Evolutionary conservation across 2,797 vertebrate species (phyloP).

Genomic region (Choloepus didactylus): DNA sequence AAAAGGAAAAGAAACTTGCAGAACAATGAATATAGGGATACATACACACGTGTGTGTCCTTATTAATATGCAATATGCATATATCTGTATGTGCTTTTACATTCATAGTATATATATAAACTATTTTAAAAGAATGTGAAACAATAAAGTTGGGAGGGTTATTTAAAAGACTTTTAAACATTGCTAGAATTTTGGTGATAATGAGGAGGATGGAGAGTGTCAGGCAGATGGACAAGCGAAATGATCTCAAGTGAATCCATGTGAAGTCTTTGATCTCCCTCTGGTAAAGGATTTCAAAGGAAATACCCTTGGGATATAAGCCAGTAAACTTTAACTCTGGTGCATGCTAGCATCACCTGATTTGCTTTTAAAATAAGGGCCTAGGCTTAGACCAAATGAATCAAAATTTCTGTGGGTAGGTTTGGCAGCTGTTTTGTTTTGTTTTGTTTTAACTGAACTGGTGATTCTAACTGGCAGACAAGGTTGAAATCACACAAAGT

Average conservation of each 20-base stretch:
- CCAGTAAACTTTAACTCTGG: background rate
- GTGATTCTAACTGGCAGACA: background rate
- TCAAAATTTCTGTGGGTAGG: background rate
- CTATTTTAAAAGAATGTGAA: background rate
- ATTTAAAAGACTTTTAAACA: background rate
- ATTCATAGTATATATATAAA: background rate
- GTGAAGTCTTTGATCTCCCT: conserved; percentile 35
- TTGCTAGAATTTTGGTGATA: background rate
- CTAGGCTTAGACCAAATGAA: background rate
- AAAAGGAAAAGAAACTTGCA: background rate
- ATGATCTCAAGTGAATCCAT: background rate
- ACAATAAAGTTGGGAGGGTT: background rate
- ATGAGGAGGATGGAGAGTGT: background rate
- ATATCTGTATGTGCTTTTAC: background rate
- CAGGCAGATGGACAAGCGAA: background rate
- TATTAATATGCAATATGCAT: background rate
- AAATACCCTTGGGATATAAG: background rate
- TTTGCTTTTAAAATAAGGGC: background rate
- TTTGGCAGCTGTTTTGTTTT: background rate
- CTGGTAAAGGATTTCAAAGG: conserved; percentile 6
- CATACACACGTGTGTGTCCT: background rate
- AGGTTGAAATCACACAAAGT: background rate
- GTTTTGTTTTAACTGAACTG: background rate
- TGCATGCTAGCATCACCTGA: background rate
- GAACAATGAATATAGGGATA: background rate